Conservation (phyloP, 2,888 invertebrate genomes). For the Drosophila tripunctata region DNA sequence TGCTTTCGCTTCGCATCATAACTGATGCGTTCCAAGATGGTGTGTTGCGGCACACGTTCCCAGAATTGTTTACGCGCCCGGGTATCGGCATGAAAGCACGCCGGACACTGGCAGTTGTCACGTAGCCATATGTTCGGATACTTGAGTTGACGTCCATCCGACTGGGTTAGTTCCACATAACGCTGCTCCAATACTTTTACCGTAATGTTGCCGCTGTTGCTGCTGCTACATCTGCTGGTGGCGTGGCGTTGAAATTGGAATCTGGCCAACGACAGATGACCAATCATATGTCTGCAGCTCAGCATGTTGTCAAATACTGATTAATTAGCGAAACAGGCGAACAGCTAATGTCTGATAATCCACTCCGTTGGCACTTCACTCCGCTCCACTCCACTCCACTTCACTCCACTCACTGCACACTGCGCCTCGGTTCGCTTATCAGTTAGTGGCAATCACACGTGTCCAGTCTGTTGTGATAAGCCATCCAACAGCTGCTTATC, state of each 20-base stretch:
- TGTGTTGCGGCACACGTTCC: slow-evolving; percentile 85
- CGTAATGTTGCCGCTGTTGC: slow-evolving; percentile 16
- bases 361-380: no score
- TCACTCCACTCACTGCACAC: no score
- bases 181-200: slow-evolving; percentile 45
- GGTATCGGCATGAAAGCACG: slow-evolving; percentile 88
- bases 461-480: slow-evolving; percentile 26
- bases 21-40: slow-evolving; percentile 73
- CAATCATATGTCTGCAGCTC: slow-evolving; percentile 63
- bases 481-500: neutral
- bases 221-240: no score
- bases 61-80: slow-evolving; percentile 87
- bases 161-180: slow-evolving; percentile 51
- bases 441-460: slow-evolving; percentile 12
- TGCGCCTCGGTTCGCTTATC: slow-evolving; percentile 39
- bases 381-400: no score
- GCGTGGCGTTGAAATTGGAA: slow-evolving; percentile 20
- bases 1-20: slow-evolving; percentile 48
- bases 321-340: neutral
- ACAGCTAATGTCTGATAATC: slow-evolving; percentile 42
- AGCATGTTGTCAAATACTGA: slow-evolving; percentile 58
- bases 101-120: slow-evolving; percentile 89
- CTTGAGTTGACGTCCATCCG: slow-evolving; percentile 71
- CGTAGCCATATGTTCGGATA: slow-evolving; percentile 90
- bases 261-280: slow-evolving; percentile 30